Base-by-base conservation (phyloP, 2,113 vertebrate species). In the Zapus hudsonius region DNA sequence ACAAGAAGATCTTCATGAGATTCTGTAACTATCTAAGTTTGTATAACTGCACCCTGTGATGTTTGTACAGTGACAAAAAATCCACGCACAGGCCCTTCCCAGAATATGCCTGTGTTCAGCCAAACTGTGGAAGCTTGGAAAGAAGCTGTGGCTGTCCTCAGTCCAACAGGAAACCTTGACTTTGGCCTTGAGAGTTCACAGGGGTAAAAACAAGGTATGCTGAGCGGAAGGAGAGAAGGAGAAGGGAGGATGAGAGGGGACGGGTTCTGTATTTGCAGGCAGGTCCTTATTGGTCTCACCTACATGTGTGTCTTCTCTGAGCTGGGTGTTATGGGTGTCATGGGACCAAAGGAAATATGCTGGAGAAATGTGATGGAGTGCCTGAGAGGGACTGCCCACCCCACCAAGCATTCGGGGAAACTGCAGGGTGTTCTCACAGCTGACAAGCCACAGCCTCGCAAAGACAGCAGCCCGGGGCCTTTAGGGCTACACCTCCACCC, bases 341-440 rank as follows among this genome's bases (percentile, higher is more conserved):
- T n/a, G 8, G n/a, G 27, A 69, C 13, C 79, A 2, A 31, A 89
- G 72, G 87, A 89, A 15, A 12, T 31, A 33, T 38, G 87, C 8
- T 0, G 72, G 84, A 73, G 38, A 82, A 29, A 22, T 44, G 36
- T 10, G 38, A 64, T n/a, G n/a, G 25, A 0, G 0, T 3, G 12
- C 3, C 73, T 69, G 88, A 17, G 75, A 19, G 33, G 25, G 22
- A 11, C 42, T 19, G 44, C 8, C 42, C 59, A 3, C 19, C 42
- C 63, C 8, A 22, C 81, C 52, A 25, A 36, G 74, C 10, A 44
- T 94, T 80, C 75, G 52, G 94, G 96, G 95, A 97, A 97, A 86
- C 92, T 20, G 8, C 19, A 92, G 74, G 89, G 67, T 27, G 61
- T 44, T 84, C 92, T 78, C 75, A n/a, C 84, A 92, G 90, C 76